A percentile compares a stretch with the other conserved stretches of the same genome.
Conservation (phyloP, 2,113 vertebrate species). For the Ellobius talpinus region DNA sequence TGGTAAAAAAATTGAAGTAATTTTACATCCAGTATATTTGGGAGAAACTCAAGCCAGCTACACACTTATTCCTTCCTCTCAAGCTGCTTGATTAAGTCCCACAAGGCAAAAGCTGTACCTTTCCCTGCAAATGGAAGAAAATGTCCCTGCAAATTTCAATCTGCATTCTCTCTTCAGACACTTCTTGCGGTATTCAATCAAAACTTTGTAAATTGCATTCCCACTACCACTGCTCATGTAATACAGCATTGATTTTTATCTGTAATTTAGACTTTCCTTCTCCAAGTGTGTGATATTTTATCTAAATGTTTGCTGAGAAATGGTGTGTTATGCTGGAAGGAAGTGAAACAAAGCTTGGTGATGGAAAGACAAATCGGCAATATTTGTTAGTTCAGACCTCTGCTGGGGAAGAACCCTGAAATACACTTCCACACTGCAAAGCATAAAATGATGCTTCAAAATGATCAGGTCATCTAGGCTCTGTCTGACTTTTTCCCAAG, state of each 20-base stretch:
- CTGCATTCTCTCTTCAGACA: conserved; percentile 59
- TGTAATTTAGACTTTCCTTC: conserved; percentile 27
- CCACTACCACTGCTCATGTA: background rate
- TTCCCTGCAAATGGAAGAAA: conserved; percentile 73
- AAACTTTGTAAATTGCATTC: conserved; percentile 38
- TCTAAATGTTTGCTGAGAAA: conserved; percentile 72
- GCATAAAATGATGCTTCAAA: background rate
- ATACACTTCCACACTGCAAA: conserved; percentile 4
- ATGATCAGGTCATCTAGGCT: background rate
- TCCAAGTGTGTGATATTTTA: conserved; percentile 51
- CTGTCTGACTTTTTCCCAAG: background rate
- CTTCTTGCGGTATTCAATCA: conserved; percentile 62
- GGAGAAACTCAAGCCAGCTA: background rate
- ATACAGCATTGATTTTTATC: conserved; percentile 38
- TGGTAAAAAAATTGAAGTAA: background rate
- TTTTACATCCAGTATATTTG: background rate
- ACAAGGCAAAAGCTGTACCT: background rate
- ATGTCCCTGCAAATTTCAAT: conserved; percentile 65
- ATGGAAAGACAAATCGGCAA: conserved; percentile 18
- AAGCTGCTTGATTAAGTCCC: conserved; percentile 61
- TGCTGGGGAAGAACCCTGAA: conserved; percentile 24
- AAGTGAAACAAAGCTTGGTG: conserved; percentile 2
- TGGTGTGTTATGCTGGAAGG: conserved; percentile 22
- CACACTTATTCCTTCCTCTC: conserved; percentile 1
- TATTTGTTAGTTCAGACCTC: conserved; percentile 40